Percentiles rank a stretch among this genome's conserved stretches.
These are phyloP conservation scores for Euphydryas editha DNA, from an alignment of 2,888 invertebrate genomes.

Conservation along the genomic window DNA sequence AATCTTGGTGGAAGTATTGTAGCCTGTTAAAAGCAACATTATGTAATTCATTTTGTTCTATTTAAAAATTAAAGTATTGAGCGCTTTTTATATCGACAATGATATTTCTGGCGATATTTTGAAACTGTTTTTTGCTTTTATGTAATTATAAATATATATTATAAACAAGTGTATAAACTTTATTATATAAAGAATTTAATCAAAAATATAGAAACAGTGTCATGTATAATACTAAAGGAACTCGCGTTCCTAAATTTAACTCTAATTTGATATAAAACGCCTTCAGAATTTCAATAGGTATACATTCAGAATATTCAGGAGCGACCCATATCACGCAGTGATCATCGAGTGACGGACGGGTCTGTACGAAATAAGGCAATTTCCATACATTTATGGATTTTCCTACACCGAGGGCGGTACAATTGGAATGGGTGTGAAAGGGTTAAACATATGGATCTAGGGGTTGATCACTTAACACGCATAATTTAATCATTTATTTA, in stretches of 20 bases:
- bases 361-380: conserved; percentile 16
- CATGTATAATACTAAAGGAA: conserved; percentile 12
- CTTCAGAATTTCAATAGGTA: conserved; percentile 20
- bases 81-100: no score
- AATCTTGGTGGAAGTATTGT: no score
- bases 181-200: no score
- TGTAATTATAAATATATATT: no score
- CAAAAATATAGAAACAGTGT: conserved; percentile 1
- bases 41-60: no score
- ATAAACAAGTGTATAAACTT: no score
- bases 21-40: no score
- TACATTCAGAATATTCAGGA: conserved; percentile 26
- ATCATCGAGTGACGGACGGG: conserved; percentile 34
- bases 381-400: conserved; percentile 4
- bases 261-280: conserved; percentile 25
- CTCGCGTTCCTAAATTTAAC: conserved; percentile 17
- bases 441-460: neutral
- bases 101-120: no score
- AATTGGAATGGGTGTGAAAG: conserved; percentile 9
- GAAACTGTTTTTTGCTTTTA: no score
- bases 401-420: neutral
- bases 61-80: no score
- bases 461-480: neutral
- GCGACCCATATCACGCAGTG: conserved; percentile 37
- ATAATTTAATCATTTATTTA: neutral